Evolutionary conservation across 2,113 vertebrate genomes (phyloP).

Genomic region (Sialia sialis): DNA sequence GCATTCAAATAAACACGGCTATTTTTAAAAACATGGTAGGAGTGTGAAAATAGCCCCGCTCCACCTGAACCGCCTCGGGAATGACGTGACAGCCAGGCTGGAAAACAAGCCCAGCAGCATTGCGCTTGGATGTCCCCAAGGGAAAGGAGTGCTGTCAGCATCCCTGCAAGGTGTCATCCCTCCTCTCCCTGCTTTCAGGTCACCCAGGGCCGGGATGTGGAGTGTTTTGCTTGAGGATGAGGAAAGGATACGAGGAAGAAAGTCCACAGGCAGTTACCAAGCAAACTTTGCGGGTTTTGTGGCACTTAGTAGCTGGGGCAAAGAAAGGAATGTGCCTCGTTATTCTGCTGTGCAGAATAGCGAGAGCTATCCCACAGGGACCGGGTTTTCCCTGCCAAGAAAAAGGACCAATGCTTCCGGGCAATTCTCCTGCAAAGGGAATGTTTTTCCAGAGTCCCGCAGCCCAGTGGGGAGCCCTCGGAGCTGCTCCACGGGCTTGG

Average conservation of each 20-base stretch:
- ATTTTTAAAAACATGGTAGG: not conserved
- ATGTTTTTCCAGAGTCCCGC: not conserved
- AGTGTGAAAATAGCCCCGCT: constrained; percentile 1
- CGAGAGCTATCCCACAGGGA: not conserved
- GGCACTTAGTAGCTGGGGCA: not conserved
- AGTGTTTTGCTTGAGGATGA: not conserved
- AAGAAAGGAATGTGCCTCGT: not conserved
- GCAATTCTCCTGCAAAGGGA: not conserved
- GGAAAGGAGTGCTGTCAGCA: not conserved
- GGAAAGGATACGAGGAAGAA: not conserved
- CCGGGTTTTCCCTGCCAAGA: not conserved
- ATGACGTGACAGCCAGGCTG: not conserved
- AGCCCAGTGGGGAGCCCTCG: not conserved
- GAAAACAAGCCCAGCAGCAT: not conserved
- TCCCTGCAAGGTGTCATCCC: not conserved
- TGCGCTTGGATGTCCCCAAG: accelerated
- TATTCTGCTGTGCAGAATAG: not conserved
- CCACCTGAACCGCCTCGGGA: not conserved
- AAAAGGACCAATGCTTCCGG: not conserved
- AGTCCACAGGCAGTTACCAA: not conserved
- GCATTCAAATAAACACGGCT: not conserved
- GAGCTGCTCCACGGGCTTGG: not conserved
- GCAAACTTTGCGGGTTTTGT: not conserved
- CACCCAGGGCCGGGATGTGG: not conserved
- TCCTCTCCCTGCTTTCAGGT: not conserved